phyloP scores from a whole-genome alignment of 2,797 vertebrate species.

The Gymnocypris eckloni region DNA sequence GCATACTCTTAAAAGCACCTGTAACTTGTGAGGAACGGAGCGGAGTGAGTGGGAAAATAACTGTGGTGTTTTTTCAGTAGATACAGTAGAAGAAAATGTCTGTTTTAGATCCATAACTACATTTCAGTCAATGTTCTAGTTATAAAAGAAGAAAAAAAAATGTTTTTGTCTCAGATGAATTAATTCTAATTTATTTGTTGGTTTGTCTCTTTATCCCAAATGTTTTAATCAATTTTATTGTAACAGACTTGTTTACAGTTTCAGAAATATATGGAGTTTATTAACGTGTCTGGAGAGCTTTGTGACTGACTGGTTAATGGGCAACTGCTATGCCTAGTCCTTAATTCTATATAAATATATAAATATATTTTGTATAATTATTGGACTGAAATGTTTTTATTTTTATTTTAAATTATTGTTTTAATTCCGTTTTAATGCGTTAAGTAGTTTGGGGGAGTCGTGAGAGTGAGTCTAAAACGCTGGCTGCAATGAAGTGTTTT shows the following conservation, averaged over 20 bases:
- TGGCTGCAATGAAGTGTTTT: conserved; percentile 73
- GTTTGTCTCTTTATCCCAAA: conserved; percentile 70
- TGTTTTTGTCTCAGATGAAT: conserved; percentile 65
- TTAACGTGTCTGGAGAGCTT: conserved; percentile 68
- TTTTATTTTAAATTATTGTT: conserved; percentile 56
- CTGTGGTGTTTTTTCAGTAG: conserved; percentile 70
- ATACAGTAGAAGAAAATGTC: conserved; percentile 68
- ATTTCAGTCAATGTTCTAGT: conserved; percentile 73
- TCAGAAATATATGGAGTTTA: conserved; percentile 73
- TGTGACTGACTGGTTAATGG: conserved; percentile 60
- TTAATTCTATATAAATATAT: conserved; percentile 74
- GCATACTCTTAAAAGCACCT: conserved; percentile 67
- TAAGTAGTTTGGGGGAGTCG: conserved; percentile 62
- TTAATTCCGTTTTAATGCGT: conserved; percentile 54
- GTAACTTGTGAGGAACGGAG: conserved; percentile 61
- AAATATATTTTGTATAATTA: conserved; percentile 75
- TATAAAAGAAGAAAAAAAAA: conserved; percentile 60
- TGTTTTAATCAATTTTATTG: conserved; percentile 71
- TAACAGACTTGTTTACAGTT: conserved; percentile 73
- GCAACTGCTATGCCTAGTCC: conserved; percentile 69
- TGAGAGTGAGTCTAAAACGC: conserved; percentile 64
- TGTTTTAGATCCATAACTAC: conserved; percentile 69
- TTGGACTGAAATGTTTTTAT: conserved; percentile 67
- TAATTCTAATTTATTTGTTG: conserved; percentile 69
- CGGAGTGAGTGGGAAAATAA: conserved; percentile 51